phyloP scores from a whole-genome alignment of 1,140 invertebrate species.

The Limonius californicus region DNA sequence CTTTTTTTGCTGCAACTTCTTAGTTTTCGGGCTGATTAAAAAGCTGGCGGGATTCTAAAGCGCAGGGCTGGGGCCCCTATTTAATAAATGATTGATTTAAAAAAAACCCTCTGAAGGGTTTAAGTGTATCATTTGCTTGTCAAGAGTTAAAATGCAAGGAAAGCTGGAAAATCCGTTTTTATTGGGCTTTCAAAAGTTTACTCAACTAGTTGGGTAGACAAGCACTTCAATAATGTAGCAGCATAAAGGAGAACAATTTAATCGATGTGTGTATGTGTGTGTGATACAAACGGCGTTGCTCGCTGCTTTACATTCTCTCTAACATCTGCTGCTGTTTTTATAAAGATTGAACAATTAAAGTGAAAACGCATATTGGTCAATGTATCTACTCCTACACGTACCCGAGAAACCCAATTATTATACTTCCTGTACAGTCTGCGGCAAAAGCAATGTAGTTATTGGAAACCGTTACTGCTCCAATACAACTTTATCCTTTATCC shows the following conservation, averaged over 20 bases:
- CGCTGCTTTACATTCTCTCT: constrained; percentile 15
- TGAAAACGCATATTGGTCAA: constrained; percentile 34
- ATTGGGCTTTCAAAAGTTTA: no score
- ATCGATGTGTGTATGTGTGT: not conserved
- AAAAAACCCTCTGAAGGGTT: no score
- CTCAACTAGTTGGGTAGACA: no score
- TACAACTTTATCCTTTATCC: no score
- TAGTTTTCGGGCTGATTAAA: no score
- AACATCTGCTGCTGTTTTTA: constrained; percentile 25
- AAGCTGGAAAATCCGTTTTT: no score
- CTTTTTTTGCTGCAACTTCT: not conserved
- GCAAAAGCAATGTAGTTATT: not conserved
- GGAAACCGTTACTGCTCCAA: not conserved
- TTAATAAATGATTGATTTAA: no score
- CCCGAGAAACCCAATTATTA: constrained; percentile 30
- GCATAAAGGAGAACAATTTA: not conserved
- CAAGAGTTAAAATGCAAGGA: no score
- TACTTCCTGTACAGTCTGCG: constrained; percentile 24
- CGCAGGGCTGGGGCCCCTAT: no score
- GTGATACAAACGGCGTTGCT: not conserved
- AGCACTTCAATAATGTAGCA: not conserved
- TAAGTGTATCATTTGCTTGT: no score
- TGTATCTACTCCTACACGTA: constrained; percentile 27
- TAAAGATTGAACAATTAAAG: constrained; percentile 30
- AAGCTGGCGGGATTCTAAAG: no score